These are phyloP conservation scores for Drosophila bocqueti DNA, from an alignment of 1,140 invertebrate genomes.

Conservation along the genomic window DNA sequence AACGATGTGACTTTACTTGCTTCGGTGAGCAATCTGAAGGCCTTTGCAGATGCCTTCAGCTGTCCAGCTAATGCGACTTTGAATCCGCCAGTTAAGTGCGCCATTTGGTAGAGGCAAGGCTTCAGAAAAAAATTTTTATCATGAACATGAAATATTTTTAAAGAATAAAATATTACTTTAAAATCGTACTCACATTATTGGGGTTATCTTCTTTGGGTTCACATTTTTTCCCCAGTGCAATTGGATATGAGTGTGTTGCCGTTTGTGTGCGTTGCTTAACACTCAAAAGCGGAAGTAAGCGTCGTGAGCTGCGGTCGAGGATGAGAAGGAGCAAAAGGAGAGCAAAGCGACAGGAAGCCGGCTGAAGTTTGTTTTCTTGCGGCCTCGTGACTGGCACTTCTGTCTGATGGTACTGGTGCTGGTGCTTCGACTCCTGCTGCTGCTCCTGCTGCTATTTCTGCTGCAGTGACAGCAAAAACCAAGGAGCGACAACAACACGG, in stretches of 20 bases:
- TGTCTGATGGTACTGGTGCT: slow-evolving; percentile 29
- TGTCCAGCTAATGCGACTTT: background rate
- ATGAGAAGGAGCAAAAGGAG: slow-evolving; percentile 32
- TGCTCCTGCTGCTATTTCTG: slow-evolving; percentile 19
- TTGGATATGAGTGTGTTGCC: slow-evolving; percentile 28
- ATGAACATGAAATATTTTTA: background rate
- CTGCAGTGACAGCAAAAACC: slow-evolving; percentile 73
- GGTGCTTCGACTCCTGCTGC: slow-evolving; percentile 7
- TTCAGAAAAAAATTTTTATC: background rate
- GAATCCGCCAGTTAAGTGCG: background rate
- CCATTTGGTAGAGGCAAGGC: background rate
- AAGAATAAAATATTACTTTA: background rate
- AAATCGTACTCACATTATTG: background rate
- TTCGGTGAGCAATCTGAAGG: slow-evolving; percentile 1
- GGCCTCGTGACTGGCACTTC: slow-evolving; percentile 75
- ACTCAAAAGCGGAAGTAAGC: slow-evolving; percentile 82
- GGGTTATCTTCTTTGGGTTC: background rate
- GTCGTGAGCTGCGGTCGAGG: slow-evolving; percentile 66
- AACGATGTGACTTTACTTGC: background rate
- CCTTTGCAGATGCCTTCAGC: background rate
- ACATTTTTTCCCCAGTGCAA: slow-evolving; percentile 17
- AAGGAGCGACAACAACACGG: slow-evolving; percentile 38
- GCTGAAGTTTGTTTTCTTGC: slow-evolving; percentile 79
- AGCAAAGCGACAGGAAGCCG: slow-evolving; percentile 48
- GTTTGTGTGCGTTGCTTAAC: slow-evolving; percentile 70